Evolutionary conservation across 1,140 invertebrate genomes (phyloP), one percentile per base, ranked within the genome.

Genomic region (Danaus plexippus): DNA sequence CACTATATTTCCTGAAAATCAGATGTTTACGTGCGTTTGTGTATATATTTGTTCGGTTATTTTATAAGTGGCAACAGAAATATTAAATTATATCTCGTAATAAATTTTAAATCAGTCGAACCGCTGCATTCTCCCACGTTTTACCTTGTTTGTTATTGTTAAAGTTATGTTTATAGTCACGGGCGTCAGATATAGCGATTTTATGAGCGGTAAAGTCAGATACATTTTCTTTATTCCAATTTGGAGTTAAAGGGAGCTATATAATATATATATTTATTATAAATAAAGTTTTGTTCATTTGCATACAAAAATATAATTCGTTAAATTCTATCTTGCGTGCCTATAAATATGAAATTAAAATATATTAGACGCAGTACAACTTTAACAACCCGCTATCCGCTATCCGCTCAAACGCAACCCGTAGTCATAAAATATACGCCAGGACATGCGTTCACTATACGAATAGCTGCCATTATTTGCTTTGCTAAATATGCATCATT

Each of bases 31-130:
- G 22, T 32, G 7, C 22, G 22, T 32, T 32, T 32, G 22, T 32
- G 22, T 32, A 8, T 32, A 32, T 32, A 32, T 32, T 32, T 32
- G 22, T 32, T 32, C 22, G 22, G 22, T 32, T 32, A 32, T 32
- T 32, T 32, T 32, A 32, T 32, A 32, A 40, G 48, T 51, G 51
- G 54, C 12, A 43, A 54, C 61, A 45, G 55, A 18, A 47, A 48
- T 58, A 52, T 41, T 47, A 47, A 60, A 60, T 60, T 54, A 60
- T 50, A 43, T 40, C 43, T 43, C 40, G 55, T 52, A 52, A 60
- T 59, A 60, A 60, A 55, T 60, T 54, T 60, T 55, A 47, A 51
- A 57, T 57, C 48, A 57, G 55, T 57, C 55, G 52, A 57, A 57
- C 55, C 55, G 55, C 54, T 55, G 54, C 43, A 43, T 52, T 43